Base-by-base conservation (phyloP, 2,797 vertebrate species). In the Melanotaenia nigrans region DNA sequence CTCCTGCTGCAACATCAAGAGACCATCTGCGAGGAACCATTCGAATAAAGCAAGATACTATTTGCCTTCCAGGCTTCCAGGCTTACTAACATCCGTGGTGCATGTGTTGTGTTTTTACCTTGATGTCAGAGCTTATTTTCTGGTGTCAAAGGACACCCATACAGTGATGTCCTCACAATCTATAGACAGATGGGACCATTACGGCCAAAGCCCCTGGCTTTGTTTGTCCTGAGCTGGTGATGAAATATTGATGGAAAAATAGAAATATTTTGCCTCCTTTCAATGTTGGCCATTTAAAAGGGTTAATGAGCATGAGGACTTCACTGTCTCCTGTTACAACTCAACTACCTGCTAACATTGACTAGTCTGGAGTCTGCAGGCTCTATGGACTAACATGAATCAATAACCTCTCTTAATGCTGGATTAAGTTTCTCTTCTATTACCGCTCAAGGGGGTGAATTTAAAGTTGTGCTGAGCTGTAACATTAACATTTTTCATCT, bases 191-290 rank as follows among this genome's bases (percentile, higher is more conserved):
- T 95, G 94, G 94, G 87, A 85, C 93, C 94, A 95, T 95, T 94
- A 95, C 66, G 79, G 76, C 80, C 90, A 87, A 90, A 94, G 88
- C 91, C 90, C 82, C 76, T 74, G 88, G 90, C 92, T 94, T 92
- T 94, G 94, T 93, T 95, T 94, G 90, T 92, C 87, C 91, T 87
- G 71, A 89, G 90, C 84, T 38, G 24, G 94, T 94, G 94, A 94
- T 95, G 88, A 95, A 95, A 95, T 95, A 95, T 95, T 95, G 94
- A 95, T 95, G 92, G 77, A 94, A 94, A 94, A 93, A 95, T 94
- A 93, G 91, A 94, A 95, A 95, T 95, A 95, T 95, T 95, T 95
- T 93, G 94, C 93, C 94, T 92, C 73, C 89, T 93, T 85, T 92
- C 92, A 87, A 71, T 91, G 93, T 88, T 86, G 82, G 73, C 73